Conservation (phyloP, 2,888 invertebrate species). For the Synergus laeviventris region DNA sequence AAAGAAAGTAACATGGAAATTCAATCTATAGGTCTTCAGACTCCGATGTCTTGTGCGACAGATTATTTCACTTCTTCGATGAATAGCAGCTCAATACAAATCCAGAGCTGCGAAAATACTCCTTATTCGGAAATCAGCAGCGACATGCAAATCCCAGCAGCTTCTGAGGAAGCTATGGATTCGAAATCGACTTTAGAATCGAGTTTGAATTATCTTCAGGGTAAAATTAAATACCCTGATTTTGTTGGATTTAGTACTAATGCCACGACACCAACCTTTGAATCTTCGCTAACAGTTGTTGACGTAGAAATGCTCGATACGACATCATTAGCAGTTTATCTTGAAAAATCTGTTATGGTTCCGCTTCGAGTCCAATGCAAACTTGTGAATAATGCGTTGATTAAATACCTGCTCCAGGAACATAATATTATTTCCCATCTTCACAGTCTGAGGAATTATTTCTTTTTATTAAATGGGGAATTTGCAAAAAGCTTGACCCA, state of each 20-base stretch:
- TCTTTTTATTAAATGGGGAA: slow-evolving; percentile 88
- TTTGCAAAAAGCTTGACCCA: slow-evolving; percentile 85
- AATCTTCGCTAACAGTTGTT: slow-evolving; percentile 62
- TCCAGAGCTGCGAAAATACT: slow-evolving; percentile 62
- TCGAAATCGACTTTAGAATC: slow-evolving; percentile 41
- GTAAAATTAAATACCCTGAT: slow-evolving; percentile 33
- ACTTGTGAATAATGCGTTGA: slow-evolving; percentile 84
- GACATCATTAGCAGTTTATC: slow-evolving; percentile 77
- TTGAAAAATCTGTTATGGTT: slow-evolving; percentile 83
- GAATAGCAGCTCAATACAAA: slow-evolving; percentile 61
- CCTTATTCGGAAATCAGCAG: slow-evolving; percentile 61
- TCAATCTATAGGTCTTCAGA: slow-evolving; percentile 48
- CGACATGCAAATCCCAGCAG: slow-evolving; percentile 47
- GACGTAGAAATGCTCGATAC: slow-evolving; percentile 73
- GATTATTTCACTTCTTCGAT: slow-evolving; percentile 68
- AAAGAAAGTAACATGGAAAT: slow-evolving; percentile 1
- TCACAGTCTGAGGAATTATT: slow-evolving; percentile 85
- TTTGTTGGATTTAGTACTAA: slow-evolving; percentile 49
- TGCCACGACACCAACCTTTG: slow-evolving; percentile 52
- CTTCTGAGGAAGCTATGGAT: slow-evolving; percentile 43
- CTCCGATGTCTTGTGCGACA: slow-evolving; percentile 74
- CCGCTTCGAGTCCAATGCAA: slow-evolving; percentile 84
- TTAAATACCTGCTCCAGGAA: slow-evolving; percentile 83
- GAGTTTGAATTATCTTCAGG: slow-evolving; percentile 25
- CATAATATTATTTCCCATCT: slow-evolving; percentile 84